Base-by-base conservation (phyloP, 2,888 invertebrate genomes). In the Napeogenes sylphis region DNA sequence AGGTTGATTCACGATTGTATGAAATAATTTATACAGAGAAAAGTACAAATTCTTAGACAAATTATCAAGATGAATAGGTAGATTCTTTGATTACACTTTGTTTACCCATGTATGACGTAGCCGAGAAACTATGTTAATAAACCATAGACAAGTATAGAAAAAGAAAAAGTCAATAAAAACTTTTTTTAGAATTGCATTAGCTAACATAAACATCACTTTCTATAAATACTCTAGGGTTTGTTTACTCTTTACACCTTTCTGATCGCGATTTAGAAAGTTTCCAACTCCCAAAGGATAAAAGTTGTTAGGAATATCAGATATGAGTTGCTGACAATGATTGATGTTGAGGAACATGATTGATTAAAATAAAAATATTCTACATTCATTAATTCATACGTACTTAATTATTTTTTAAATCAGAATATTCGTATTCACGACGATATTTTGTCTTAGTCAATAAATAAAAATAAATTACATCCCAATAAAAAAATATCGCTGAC, bases 101-200 rank as follows among this genome's bases (percentile, higher is more conserved):
- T 64, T 72, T 66, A 70, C 64, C 68, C 64, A 65, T 57, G 63
- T 68, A 65, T 75, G 58, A 64, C 59, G 65, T 56, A 56, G 67
- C 74, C 78, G 76, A 79, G 81, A 74, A 73, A 66, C 76, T 82
- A 85, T 83, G 82, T 78, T 82, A 85, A 86, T 70, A 57, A 60
- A 68, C 62, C 65, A 68, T 77, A 78, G 67, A 62, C 68, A 72
- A 64, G 73, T 53, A 73, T 72, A 70, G 70, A 66, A 59, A 66
- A 70, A 68, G 70, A 70, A 69, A 68, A 60, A 54, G 62, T 61
- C 57, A 68, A 57, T 42, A 33, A 45, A 60, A 51, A 66, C 66
- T 70, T 68, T 68, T 76, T 81, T 85, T 86, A 87, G 12, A 42
- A 42, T 83, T 85, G 84, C 21, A 12, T 51, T 8, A 51, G 10